Percentiles rank a stretch among this genome's conserved stretches.
Evolutionary conservation across 2,888 invertebrate species (phyloP).

Genomic region (Sepiola atlantica): DNA sequence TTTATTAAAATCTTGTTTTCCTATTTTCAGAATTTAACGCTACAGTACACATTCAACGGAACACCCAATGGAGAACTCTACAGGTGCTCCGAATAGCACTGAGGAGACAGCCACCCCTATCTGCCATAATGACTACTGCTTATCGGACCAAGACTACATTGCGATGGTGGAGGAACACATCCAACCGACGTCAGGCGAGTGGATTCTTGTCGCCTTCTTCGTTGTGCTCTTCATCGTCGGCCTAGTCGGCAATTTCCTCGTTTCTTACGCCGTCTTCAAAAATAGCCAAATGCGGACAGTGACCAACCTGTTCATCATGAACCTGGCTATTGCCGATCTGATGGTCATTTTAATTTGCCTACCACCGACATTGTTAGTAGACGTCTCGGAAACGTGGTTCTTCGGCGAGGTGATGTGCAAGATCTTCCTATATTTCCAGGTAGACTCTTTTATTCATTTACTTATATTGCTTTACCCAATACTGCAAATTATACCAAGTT

Average conservation of each 20-base stretch:
- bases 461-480: too few relatives aligned
- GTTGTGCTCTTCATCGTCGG: conserved; percentile 87
- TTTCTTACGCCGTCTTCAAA: conserved; percentile 90
- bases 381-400: conserved; percentile 95
- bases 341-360: conserved; percentile 91
- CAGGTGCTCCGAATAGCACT: neutral
- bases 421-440: conserved; percentile 91
- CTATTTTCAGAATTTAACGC: neutral
- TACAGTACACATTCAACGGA: too few relatives aligned
- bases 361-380: conserved; percentile 91
- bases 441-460: conserved; percentile 74
- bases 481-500: too few relatives aligned
- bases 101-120: neutral
- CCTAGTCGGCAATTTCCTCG: conserved; percentile 88
- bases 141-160: conserved; percentile 54
- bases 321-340: conserved; percentile 88
- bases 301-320: conserved; percentile 94
- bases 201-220: conserved; percentile 86
- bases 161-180: conserved; percentile 52
- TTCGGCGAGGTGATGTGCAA: conserved; percentile 90
- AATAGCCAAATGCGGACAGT: conserved; percentile 93
- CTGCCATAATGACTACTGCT: conserved; percentile 56
- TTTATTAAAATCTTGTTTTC: neutral
- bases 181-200: conserved; percentile 75
- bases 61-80: neutral